These are phyloP conservation scores for Gallinago solitaria DNA, from an alignment of 2,797 vertebrate genomes.

Conservation along the genomic window DNA sequence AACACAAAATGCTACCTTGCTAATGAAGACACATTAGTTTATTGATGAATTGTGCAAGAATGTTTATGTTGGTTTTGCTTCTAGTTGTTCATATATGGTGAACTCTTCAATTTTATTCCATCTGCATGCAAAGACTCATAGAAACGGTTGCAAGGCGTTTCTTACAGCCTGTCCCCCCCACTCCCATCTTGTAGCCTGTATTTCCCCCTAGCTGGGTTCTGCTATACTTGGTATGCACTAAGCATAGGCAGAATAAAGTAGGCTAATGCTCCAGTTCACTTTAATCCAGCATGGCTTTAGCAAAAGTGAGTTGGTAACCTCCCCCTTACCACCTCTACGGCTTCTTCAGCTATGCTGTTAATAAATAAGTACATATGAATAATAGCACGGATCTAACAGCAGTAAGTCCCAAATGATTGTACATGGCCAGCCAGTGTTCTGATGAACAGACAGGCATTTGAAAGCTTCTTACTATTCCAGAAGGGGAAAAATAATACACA, in stretches of 20 bases:
- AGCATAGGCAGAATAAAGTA: background rate
- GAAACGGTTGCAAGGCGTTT: background rate
- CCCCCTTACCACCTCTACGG: background rate
- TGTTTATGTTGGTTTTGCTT: constrained; percentile 56
- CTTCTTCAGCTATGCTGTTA: background rate
- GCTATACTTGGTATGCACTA: background rate
- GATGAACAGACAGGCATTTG: background rate
- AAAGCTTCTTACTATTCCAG: background rate
- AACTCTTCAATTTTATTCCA: constrained; percentile 38
- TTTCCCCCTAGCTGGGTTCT: background rate
- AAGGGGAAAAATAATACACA: background rate
- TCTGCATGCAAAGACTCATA: background rate
- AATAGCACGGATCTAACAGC: background rate
- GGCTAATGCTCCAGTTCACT: background rate
- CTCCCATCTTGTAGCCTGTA: background rate
- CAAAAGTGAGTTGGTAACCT: background rate
- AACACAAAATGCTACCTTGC: constrained; percentile 65
- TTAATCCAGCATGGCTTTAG: background rate
- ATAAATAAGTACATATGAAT: background rate
- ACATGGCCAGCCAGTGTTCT: background rate
- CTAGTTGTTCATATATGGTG: constrained; percentile 39
- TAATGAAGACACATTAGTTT: constrained; percentile 74
- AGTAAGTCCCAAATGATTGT: background rate
- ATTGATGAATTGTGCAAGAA: constrained; percentile 72
- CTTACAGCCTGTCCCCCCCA: background rate